Evolutionary conservation across 2,113 vertebrate genomes (phyloP), one percentile per base, ranked within the genome.

Genomic region (Macquaria ambigua): DNA sequence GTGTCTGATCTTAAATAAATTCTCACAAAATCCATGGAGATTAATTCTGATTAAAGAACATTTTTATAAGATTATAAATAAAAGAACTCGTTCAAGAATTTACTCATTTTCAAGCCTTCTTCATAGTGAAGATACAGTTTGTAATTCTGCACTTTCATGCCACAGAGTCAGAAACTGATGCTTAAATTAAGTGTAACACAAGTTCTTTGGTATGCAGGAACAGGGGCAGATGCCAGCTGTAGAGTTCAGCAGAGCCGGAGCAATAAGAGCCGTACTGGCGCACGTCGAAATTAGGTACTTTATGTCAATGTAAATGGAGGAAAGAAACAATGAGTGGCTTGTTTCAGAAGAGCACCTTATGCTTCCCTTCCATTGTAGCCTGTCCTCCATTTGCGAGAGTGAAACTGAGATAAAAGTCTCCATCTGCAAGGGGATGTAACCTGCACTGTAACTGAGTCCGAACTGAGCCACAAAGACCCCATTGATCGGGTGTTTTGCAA

Each of bases 391-490:
- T 83, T 78, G 77, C 23, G 28, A 82, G 69, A 87, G 79, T 56
- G 95, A 93, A 94, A 95, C 86, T 59, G 67, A 93, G 85, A 94
- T 92, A 92, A 94, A 89, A 73, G 83, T 81, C 69, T 84, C 84
- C 55, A 55, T 53, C 69, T 82, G 75, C 43, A 48, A 53, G 66
- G 64, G 39, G 72, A 74, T 23, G 66, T 53, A 78, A 87, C 39
- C 79, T 59, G 25, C 31, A 79, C 52, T 83, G 82, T 67, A 76
- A 82, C 28, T 0, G 21, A 85, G 79, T 55, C 83, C 72, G 41
- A 70, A 20, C 37, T 31, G 21, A 73, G 41, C 59, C 56, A 94
- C 91, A 94, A 94, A 92, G 91, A 63, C 39, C 16, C 74, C 1
- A 85, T 92, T 94, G 85, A 92, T 84, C 66, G 10, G 31, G 21